A percentile compares a stretch with the other conserved stretches of the same genome.
These are phyloP conservation scores for Oryctes rhinoceros DNA, from an alignment of 1,140 invertebrate species.

Conservation along the genomic window DNA sequence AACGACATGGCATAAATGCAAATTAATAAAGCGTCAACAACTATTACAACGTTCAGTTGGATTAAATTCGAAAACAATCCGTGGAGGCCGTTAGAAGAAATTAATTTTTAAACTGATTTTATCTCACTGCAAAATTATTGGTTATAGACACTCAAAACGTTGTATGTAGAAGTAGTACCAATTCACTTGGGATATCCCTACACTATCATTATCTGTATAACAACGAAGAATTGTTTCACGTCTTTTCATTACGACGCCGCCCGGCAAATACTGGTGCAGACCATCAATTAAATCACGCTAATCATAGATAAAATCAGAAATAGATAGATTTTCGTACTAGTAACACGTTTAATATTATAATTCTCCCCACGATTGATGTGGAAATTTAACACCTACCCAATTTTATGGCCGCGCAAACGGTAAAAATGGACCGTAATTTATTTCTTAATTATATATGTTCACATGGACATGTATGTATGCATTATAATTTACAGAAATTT, in stretches of 20 bases:
- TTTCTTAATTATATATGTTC: slow-evolving; percentile 5
- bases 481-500: too few species aligned
- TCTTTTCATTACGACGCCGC: slow-evolving; percentile 2
- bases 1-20: too few species aligned
- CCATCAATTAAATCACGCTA: slow-evolving; percentile 11
- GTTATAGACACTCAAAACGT: background rate
- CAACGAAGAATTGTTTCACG: slow-evolving; percentile 8
- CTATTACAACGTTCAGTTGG: too few species aligned
- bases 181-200: background rate
- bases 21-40: too few species aligned
- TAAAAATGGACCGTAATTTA: slow-evolving; percentile 2
- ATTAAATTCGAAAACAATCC: too few species aligned
- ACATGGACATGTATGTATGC: too few species aligned
- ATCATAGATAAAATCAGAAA: slow-evolving; percentile 13
- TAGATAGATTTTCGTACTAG: slow-evolving; percentile 3
- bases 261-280: slow-evolving; percentile 12
- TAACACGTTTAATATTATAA: slow-evolving; percentile 10
- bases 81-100: background rate
- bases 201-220: slow-evolving; percentile 5
- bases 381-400: slow-evolving; percentile 9
- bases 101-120: background rate
- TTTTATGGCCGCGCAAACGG: background rate
- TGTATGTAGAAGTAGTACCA: background rate
- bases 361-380: background rate
- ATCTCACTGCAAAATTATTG: background rate